Base-by-base conservation (phyloP, 2,797 vertebrate species). In the Harpagifer antarcticus region DNA sequence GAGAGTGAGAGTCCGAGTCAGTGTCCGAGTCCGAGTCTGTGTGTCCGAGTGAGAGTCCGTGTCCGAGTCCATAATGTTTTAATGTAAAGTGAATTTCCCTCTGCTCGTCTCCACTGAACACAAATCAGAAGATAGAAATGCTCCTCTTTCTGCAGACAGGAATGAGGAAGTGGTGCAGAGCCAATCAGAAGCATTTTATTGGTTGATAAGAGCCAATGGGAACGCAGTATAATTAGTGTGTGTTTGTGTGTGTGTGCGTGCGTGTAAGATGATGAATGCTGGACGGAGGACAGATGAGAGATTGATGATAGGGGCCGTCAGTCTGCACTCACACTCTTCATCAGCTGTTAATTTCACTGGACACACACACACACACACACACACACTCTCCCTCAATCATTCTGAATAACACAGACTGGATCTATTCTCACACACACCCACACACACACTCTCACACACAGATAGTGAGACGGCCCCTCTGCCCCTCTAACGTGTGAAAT, bases 251-350 rank as follows among this genome's bases (percentile, higher is more conserved):
- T 33, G 31, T 23, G 33, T 33, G 33, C 33, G 33, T 33, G 33
- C 33, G 6, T 33, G 84, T 84, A 84, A 87, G 82, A 86, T 57
- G 91, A 90, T 84, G 90, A 91, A 67, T 53, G 73, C 9, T 58
- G 67, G 79, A 86, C 66, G 84, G 72, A 53, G 64, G 68, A 78
- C 63, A 93, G 91, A 94, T 94, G 93, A 95, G 87, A 87, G 92
- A 93, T 79, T 87, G 93, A 92, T 94, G 94, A 94, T 78, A 93
- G 92, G 78, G 93, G 88, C 86, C 74, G 78, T 93, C 92, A 91
- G 65, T 70, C 74, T 20, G 78, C 72, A 71, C 86, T 80, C 78
- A 15, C 75, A 53, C 78, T 88, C 92, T 93, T 94, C 94, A 92
- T 94, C 94, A 88, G 89, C 84, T 94, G 81, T 83, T 94, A 88